Base-by-base conservation (phyloP, 2,113 vertebrate genomes). In the Manacus vitellinus region DNA sequence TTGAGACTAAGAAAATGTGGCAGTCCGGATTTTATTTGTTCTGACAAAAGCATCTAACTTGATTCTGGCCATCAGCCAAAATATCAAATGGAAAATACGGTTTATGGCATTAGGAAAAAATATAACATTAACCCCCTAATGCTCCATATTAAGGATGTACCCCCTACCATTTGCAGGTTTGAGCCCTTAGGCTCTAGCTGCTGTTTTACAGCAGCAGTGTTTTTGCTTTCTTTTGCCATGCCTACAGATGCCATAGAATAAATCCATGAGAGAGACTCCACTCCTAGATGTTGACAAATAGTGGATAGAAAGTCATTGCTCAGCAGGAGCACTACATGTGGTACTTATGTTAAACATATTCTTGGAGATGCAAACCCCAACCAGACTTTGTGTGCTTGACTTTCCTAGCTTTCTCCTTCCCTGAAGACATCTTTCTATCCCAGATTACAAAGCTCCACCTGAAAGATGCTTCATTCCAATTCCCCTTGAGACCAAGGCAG, bases 101-200 rank as follows among this genome's bases (percentile, higher is more conserved):
- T 88, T 93, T 86, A 80, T 83, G 59, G 82, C 75, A 92, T 92
- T 83, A 96, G 31, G 68, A 92, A 88, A 77, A 95, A 96, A 74
- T 92, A 37, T 80, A 79, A 85, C 88, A 96, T 93, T 90, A 93
- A 71, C 95, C 88, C 76, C 94, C 93, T 91, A 91, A 84, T 54
- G 90, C 82, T 94, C 61, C 35, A 27, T 94, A 80, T 91, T 94
- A 85, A 90, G 85, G 51, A 70, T 76, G 55, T 73, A 30, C 92
- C 92, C 95, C 93, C 83, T 85, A 47, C 94, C 46, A 82, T 88
- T 94, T 76, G n/a, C 95, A 95, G 94, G 89, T 94, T 96, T 82
- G 78, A 96, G 89, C 82, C 95, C 85, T 90, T 85, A 92, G 90
- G 93, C 81, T 47, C 67, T 77, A 71, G 63, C 81, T 82, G 51